A percentile compares a stretch with the other conserved stretches of the same genome.
Evolutionary conservation across 1,140 invertebrate genomes (phyloP).

Genomic region (Drosophila nigrodunni): DNA sequence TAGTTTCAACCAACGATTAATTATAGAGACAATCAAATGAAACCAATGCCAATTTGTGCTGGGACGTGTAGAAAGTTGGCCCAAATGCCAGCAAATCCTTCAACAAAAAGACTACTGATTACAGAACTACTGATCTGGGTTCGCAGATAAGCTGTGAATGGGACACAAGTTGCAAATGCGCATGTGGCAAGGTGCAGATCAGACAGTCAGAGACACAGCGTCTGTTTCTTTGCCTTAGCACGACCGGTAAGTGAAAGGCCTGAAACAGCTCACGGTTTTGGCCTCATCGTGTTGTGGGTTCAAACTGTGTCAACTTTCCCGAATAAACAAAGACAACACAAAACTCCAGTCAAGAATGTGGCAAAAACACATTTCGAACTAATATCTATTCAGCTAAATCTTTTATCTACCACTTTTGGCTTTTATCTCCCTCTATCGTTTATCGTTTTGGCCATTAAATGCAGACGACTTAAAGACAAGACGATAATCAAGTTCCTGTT

Average conservation of each 20-base stretch:
- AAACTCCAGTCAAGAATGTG: constrained; percentile 53
- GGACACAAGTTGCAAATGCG: no score
- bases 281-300: constrained; percentile 52
- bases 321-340: constrained; percentile 44
- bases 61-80: constrained; percentile 50
- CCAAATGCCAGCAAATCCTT: constrained; percentile 28
- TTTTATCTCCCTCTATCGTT: constrained; percentile 33
- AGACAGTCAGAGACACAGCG: not conserved
- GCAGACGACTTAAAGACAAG: constrained; percentile 60
- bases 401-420: not conserved
- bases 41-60: constrained; percentile 53
- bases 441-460: constrained; percentile 68
- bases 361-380: constrained; percentile 31
- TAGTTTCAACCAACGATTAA: constrained; percentile 62
- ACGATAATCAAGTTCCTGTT: constrained; percentile 48
- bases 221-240: constrained; percentile 15
- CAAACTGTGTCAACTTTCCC: constrained; percentile 80
- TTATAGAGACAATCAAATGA: constrained; percentile 56
- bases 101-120: constrained; percentile 1
- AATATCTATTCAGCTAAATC: not conserved
- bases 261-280: constrained; percentile 69
- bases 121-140: not conserved
- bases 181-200: constrained; percentile 66
- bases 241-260: constrained; percentile 68
- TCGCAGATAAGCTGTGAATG: not conserved